phyloP scores from a whole-genome alignment of 92 coral and sea anemone species.

The Porites cylindrica region DNA sequence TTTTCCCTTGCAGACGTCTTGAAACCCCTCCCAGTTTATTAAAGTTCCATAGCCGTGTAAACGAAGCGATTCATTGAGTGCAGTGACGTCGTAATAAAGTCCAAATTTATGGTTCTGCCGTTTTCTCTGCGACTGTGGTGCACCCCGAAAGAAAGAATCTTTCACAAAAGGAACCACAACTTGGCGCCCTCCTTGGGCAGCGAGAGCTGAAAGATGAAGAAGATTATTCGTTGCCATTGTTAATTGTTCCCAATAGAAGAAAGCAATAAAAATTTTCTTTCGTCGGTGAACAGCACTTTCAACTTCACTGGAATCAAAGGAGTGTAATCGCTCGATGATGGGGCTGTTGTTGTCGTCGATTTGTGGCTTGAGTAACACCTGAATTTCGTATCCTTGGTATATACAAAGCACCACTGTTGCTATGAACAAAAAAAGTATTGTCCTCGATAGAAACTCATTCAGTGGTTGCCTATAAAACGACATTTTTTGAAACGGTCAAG shows the following conservation, averaged over 20 bases:
- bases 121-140: slow-evolving; percentile 9
- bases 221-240: slow-evolving; percentile 88
- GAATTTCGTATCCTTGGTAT: too few relatives aligned
- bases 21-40: slow-evolving; percentile 25
- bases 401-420: too few relatives aligned
- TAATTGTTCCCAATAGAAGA: slow-evolving; percentile 90
- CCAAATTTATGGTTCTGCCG: slow-evolving; percentile 21
- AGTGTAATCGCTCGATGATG: too few relatives aligned
- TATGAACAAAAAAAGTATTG: too few relatives aligned
- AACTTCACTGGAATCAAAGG: too few relatives aligned
- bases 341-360: too few relatives aligned
- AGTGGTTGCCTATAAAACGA: too few relatives aligned
- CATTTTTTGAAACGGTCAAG: too few relatives aligned
- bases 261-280: slow-evolving; percentile 79
- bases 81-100: slow-evolving; percentile 67
- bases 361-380: too few relatives aligned
- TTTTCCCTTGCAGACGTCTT: neutral
- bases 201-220: slow-evolving; percentile 85
- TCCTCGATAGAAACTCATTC: too few relatives aligned
- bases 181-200: slow-evolving; percentile 73
- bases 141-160: slow-evolving; percentile 49
- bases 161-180: slow-evolving; percentile 94
- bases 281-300: neutral
- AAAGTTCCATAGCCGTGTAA: slow-evolving; percentile 76
- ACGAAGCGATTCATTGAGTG: slow-evolving; percentile 63